Evolutionary conservation across 2,113 vertebrate genomes (phyloP), one percentile per base, ranked within the genome.

Genomic region (Cyanistes caeruleus): DNA sequence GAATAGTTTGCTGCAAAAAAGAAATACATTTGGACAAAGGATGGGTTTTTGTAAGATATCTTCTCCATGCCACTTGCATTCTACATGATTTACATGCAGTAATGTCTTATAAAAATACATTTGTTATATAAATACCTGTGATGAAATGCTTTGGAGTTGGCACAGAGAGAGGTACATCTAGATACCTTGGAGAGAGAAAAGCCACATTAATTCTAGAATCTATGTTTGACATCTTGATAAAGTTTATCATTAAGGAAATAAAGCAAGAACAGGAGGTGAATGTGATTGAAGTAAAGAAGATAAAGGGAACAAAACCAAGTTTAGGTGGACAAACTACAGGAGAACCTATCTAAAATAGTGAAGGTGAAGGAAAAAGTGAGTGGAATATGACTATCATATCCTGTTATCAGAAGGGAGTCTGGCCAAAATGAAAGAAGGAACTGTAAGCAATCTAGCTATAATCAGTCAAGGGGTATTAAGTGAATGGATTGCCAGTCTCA

Each of bases 381-480:
- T 37, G 43, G 46, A 33, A 46, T 84, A 89, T 35, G 24, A 87
- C 33, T 80, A 16, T 72, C 46, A 31, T 48, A 76, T 79, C 20
- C 43, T 64, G 33, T 49, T 37, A 82, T 79, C 79, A 79, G 44
- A 72, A 63, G 9, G 74, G 19, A 84, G 19, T 72, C 53, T 75
- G 39, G n/a, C 31, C 58, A 92, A 91, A 84, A 89, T 80, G 84
- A 68, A 65, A 78, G 69, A 48, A 49, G 19, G 19, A 93, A 79
- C 59, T 73, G 4, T 22, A 73, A 91, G 68, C 84, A 92, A 76
- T 58, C 56, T 28, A 44, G 16, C 27, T 87, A n/a, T 35, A 87
- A 70, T 79, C 74, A 89, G n/a, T 68, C 49, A 82, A 79, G 13
- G 33, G 33, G 11, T 58, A 77, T 64, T 59, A 88, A 59, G 9